These are phyloP conservation scores for Scolopax mira DNA, from an alignment of 2,113 vertebrate genomes.

Conservation along the genomic window DNA sequence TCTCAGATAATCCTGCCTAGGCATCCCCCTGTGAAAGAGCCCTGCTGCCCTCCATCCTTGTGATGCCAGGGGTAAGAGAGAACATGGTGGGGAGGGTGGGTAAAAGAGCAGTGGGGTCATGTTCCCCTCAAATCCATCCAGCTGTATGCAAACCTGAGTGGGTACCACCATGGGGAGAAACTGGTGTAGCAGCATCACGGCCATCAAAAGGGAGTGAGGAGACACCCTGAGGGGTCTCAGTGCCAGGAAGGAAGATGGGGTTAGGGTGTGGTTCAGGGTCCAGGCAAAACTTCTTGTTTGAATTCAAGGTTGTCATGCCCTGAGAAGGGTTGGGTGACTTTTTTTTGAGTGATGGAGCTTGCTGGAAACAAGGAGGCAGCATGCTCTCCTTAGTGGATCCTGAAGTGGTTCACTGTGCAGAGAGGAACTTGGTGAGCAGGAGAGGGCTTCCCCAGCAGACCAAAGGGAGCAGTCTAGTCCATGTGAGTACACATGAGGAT, in stretches of 20 bases:
- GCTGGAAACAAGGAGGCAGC: neutral
- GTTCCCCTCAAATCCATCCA: neutral
- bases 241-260: neutral
- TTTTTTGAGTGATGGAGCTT: neutral
- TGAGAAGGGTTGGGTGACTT: neutral
- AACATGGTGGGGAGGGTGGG: neutral
- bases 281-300: neutral
- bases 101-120: neutral
- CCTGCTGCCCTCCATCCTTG: neutral
- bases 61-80: neutral
- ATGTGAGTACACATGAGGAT: neutral
- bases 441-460: neutral
- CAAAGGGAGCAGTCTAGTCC: neutral
- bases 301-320: neutral
- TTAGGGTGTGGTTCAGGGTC: rapidly evolving
- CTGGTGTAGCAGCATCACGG: neutral
- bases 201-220: rapidly evolving
- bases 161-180: neutral
- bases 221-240: neutral
- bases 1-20: neutral
- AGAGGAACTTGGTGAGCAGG: neutral
- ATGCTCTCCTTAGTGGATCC: neutral
- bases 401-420: neutral
- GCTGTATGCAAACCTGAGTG: neutral
- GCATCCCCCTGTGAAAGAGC: neutral